phyloP scores from a whole-genome alignment of 1,140 invertebrate genomes.

The Drosophila leontia region DNA sequence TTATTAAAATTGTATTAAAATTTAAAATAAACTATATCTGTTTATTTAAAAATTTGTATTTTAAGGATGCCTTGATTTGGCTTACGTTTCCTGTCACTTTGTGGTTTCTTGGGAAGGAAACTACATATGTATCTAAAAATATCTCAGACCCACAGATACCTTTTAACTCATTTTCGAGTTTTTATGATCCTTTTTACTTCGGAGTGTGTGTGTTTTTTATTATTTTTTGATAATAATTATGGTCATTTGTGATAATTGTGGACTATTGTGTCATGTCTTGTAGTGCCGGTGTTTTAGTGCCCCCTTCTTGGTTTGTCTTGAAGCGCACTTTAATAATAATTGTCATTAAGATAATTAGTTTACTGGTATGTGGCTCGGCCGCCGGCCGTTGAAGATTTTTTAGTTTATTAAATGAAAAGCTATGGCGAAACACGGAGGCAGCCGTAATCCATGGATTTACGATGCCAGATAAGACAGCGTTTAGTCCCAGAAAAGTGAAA shows the following conservation, averaged over 20 bases:
- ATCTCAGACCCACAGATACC: constrained; percentile 5
- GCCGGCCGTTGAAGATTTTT: constrained; percentile 50
- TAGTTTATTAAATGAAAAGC: constrained; percentile 82
- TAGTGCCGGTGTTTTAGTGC: constrained; percentile 37
- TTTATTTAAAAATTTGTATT: background rate
- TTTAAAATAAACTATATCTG: no score
- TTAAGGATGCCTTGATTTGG: background rate
- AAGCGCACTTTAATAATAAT: constrained; percentile 72
- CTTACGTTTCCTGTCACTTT: constrained; percentile 36
- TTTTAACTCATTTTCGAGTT: constrained; percentile 18
- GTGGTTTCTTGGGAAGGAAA: constrained; percentile 2
- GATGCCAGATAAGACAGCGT: constrained; percentile 50
- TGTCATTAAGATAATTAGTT: constrained; percentile 81
- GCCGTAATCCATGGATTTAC: constrained; percentile 53
- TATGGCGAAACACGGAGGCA: constrained; percentile 62
- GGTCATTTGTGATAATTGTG: constrained; percentile 81
- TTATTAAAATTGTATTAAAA: background rate
- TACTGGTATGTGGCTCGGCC: constrained; percentile 60
- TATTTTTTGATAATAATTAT: constrained; percentile 82
- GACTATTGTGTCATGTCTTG: constrained; percentile 68
- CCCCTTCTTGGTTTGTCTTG: constrained; percentile 32
- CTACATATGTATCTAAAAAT: constrained; percentile 30
- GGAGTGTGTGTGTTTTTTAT: constrained; percentile 26
- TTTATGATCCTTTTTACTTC: constrained; percentile 71
- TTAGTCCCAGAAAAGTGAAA: constrained; percentile 69